A percentile compares a stretch with the other conserved stretches of the same genome.
phyloP scores from a whole-genome alignment of 2,888 invertebrate species.

The Euphydryas editha region DNA sequence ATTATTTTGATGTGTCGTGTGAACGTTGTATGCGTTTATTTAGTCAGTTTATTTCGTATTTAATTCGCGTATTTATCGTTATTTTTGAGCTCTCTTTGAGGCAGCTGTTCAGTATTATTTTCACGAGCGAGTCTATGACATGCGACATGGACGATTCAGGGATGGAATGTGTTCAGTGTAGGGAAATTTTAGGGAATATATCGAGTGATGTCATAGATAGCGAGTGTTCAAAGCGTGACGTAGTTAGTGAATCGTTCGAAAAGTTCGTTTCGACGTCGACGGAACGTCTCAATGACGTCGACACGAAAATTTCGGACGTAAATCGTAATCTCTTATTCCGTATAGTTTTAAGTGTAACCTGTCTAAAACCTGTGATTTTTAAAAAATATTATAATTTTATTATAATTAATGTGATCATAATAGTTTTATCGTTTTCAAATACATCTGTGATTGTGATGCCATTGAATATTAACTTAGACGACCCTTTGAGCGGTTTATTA shows the following conservation, averaged over 20 bases:
- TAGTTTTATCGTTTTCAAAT: constrained; percentile 66
- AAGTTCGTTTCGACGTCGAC: constrained; percentile 15
- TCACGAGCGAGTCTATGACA: constrained; percentile 48
- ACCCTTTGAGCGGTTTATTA: constrained; percentile 60
- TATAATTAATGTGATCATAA: constrained; percentile 69
- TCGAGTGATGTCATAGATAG: constrained; percentile 42
- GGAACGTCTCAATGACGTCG: constrained; percentile 38
- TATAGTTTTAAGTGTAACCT: constrained; percentile 71
- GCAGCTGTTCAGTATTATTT: constrained; percentile 63
- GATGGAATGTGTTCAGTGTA: constrained; percentile 47
- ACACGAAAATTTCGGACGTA: background rate
- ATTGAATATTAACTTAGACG: constrained; percentile 56
- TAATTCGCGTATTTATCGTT: constrained; percentile 57
- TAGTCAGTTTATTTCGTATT: constrained; percentile 50
- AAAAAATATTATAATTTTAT: constrained; percentile 66
- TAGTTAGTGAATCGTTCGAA: constrained; percentile 28
- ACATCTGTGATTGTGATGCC: constrained; percentile 78
- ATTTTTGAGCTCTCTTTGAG: constrained; percentile 54
- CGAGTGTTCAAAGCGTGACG: constrained; percentile 22
- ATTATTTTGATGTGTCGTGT: constrained; percentile 53
- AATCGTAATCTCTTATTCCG: constrained; percentile 50
- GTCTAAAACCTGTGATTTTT: constrained; percentile 74
- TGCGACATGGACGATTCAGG: constrained; percentile 30
- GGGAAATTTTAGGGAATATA: constrained; percentile 35
- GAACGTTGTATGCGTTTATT: constrained; percentile 48